Evolutionary conservation across 2,113 vertebrate species (phyloP), one percentile per base, ranked within the genome.

Genomic region (Gasterosteus aculeatus): DNA sequence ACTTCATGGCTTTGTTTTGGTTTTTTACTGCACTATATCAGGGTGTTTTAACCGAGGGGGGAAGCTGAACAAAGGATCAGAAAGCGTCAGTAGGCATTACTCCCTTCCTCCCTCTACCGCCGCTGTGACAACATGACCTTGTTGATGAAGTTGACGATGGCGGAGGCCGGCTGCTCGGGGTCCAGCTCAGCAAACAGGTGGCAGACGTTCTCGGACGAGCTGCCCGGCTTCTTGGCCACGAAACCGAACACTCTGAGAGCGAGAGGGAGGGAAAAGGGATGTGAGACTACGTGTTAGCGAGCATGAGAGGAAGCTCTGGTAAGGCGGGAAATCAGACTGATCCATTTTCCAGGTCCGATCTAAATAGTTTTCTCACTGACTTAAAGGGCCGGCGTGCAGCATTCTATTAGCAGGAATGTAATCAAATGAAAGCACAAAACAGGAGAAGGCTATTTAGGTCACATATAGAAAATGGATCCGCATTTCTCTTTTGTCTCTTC

Each of bases 141-240:
- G 93, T 96, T 97, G 92, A 98, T 96, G 75, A 98, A 98, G 93
- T 95, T 97, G 87, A 97, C 95, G 31, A 98, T 98, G 88, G 97
- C 96, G 0, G 92, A 90, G 18, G 97, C 97, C 0, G 97, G 97
- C 71, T 98, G 97, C 53, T 98, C 97, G 0, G 96, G 96, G 85
- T 98, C 97, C 69, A 97, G 86, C 91, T 97, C 97, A 0, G 96
- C 96, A 49, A 98, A 98, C 75, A 98, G 92, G 92, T 98, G 97
- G 89, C 97, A 98, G 42, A 96, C 94, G 8, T 98, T 98, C 90
- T 97, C 97, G 8, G 93, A 95, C 35, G 91, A 82, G 80, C 94
- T 96, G 78, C 96, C 96, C 0, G 94, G 94, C 87, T 98, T 97
- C 94, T 95, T 96, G 68, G 97, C 97, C 39, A 98, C 95, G 3